Conservation (phyloP, 2,113 vertebrate species). For the Thamnaconus septentrionalis region DNA sequence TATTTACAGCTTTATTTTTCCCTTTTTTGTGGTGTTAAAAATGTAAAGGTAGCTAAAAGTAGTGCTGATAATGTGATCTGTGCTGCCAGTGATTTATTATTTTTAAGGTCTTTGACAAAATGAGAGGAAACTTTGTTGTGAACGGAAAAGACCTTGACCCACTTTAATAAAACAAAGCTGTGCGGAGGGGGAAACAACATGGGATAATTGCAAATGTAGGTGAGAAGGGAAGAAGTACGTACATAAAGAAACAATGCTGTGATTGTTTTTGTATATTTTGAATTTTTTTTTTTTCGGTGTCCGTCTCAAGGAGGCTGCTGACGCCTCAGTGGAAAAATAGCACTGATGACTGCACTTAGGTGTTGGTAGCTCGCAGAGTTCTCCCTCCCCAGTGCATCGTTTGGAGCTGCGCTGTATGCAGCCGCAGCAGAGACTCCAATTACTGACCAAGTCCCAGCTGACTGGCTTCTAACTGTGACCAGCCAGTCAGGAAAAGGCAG, state of each 20-base stretch:
- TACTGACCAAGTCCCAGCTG: constrained; percentile 72
- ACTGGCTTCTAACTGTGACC: constrained; percentile 70
- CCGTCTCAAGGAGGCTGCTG: constrained; percentile 56
- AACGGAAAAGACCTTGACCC: constrained; percentile 52
- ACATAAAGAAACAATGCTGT: constrained; percentile 19
- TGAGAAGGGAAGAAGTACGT: constrained; percentile 36
- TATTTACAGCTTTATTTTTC: no score
- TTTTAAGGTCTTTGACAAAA: constrained; percentile 34
- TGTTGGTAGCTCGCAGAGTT: constrained; percentile 72
- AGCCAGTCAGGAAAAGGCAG: constrained; percentile 64
- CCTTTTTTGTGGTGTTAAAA: no score
- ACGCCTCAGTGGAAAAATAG: constrained; percentile 65
- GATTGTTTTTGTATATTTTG: constrained; percentile 9
- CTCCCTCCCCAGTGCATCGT: constrained; percentile 67
- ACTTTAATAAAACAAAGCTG: constrained; percentile 53
- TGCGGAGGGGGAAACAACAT: constrained; percentile 43
- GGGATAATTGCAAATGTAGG: constrained; percentile 42
- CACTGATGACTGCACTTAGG: constrained; percentile 67
- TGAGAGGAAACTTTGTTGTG: constrained; percentile 41
- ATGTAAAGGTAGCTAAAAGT: no score
- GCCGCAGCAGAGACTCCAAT: constrained; percentile 73
- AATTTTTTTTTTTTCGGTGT: constrained; percentile 12
- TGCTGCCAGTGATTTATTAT: background rate
- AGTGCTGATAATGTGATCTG: no score
- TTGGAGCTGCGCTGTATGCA: constrained; percentile 67